A percentile compares a stretch with the other conserved stretches of the same genome.
These are phyloP conservation scores for Naso thynnoides DNA, from an alignment of 2,797 vertebrate species.

Conservation along the genomic window DNA sequence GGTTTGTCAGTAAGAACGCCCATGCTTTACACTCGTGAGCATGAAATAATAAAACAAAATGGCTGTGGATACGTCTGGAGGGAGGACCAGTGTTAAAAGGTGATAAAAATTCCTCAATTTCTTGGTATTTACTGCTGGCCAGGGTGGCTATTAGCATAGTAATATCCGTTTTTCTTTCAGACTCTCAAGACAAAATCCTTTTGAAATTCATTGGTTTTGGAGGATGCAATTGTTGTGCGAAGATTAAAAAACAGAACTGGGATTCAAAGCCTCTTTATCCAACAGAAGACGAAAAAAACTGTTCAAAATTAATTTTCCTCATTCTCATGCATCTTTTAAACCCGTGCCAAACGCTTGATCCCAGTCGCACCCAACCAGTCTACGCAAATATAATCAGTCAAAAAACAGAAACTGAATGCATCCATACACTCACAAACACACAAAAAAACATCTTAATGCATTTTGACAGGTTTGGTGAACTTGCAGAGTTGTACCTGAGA, in stretches of 20 bases:
- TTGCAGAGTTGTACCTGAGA: slow-evolving; percentile 21
- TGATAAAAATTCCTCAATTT: slow-evolving; percentile 44
- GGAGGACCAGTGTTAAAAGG: slow-evolving; percentile 45
- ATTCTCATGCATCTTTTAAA: slow-evolving; percentile 21
- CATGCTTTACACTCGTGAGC: slow-evolving; percentile 43
- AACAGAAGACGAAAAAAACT: slow-evolving; percentile 16
- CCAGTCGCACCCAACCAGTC: neutral
- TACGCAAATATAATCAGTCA: slow-evolving; percentile 6
- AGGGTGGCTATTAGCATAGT: slow-evolving; percentile 39
- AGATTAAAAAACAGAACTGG: slow-evolving; percentile 26
- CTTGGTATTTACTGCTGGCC: slow-evolving; percentile 42
- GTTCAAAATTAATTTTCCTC: slow-evolving; percentile 19
- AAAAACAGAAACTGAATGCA: slow-evolving; percentile 14
- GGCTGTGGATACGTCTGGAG: slow-evolving; percentile 33
- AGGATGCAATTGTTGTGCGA: slow-evolving; percentile 14
- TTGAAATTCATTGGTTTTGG: slow-evolving; percentile 54
- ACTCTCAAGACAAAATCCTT: slow-evolving; percentile 34
- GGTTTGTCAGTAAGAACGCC: slow-evolving; percentile 50
- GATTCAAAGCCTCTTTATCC: slow-evolving; percentile 33
- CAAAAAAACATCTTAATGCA: slow-evolving; percentile 2
- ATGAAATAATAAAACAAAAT: slow-evolving; percentile 58
- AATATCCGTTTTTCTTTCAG: slow-evolving; percentile 1
- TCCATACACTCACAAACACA: slow-evolving; percentile 9
- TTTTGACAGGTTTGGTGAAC: slow-evolving; percentile 39
- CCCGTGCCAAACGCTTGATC: slow-evolving; percentile 29